These are phyloP conservation scores for Parascotia fuliginaria DNA, from an alignment of 2,888 invertebrate species.

Conservation along the genomic window DNA sequence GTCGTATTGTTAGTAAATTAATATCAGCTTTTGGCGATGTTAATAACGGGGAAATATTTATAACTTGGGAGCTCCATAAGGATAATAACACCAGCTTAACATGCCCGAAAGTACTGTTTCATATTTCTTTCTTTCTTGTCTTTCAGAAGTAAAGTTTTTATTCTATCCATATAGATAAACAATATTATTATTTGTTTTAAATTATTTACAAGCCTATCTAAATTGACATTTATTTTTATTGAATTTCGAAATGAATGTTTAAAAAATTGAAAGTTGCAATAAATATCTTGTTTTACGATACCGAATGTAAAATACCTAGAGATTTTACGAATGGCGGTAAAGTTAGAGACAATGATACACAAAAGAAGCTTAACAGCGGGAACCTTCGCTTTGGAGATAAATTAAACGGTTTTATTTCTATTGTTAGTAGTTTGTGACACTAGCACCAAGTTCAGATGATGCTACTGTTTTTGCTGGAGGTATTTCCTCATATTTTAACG, in stretches of 20 bases:
- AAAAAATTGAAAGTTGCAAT: conserved; percentile 47
- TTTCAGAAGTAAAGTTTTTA: not conserved
- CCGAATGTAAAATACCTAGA: conserved; percentile 41
- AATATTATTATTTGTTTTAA: conserved; percentile 16
- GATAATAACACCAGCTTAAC: not conserved
- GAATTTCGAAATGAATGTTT: conserved; percentile 27
- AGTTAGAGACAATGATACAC: conserved; percentile 43
- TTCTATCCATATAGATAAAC: too few species aligned
- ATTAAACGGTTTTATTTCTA: conserved; percentile 60
- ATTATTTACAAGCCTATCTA: conserved; percentile 29
- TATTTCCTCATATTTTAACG: not conserved
- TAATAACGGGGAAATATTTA: not conserved
- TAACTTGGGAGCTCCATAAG: not conserved
- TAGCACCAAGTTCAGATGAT: conserved; percentile 30
- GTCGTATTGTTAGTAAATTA: too few species aligned
- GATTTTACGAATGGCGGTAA: conserved; percentile 41
- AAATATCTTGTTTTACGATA: conserved; percentile 50
- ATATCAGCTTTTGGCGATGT: not conserved
- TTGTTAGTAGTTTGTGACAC: conserved; percentile 59
- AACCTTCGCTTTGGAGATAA: conserved; percentile 49
- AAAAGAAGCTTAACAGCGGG: conserved; percentile 44
- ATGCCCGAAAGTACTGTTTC: not conserved
- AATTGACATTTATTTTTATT: conserved; percentile 35
- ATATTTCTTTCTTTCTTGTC: not conserved
- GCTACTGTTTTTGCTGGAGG: conserved; percentile 25